These are phyloP conservation scores for Crematogaster levior DNA, from an alignment of 2,888 invertebrate species.

Conservation along the genomic window DNA sequence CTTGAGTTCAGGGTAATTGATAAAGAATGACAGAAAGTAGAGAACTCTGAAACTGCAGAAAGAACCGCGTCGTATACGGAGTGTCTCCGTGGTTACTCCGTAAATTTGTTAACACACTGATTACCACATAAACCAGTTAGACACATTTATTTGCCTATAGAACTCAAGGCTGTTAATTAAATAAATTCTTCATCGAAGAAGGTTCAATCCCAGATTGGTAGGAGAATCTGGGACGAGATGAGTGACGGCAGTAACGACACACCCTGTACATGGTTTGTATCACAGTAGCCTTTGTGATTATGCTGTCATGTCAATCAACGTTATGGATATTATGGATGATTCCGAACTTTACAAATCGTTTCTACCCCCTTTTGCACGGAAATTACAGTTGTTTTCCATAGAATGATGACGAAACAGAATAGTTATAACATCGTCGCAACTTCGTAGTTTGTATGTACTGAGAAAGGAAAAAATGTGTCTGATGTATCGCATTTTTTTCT, in stretches of 20 bases:
- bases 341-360: slow-evolving; percentile 19
- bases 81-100: not conserved
- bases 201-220: not conserved
- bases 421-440: not conserved
- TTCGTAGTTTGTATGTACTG: not conserved
- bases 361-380: not conserved
- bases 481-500: slow-evolving; percentile 27
- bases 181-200: not conserved
- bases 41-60: not conserved
- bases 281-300: slow-evolving; percentile 25
- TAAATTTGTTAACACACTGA: not conserved
- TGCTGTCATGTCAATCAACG: slow-evolving; percentile 48
- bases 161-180: not conserved
- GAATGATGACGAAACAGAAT: not conserved
- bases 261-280: slow-evolving; percentile 25
- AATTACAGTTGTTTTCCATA: not conserved
- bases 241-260: not conserved
- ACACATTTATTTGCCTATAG: too few species aligned
- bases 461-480: slow-evolving; percentile 34
- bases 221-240: not conserved
- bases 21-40: slow-evolving; percentile 10
- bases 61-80: not conserved
- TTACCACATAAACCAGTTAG: not conserved
- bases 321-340: slow-evolving; percentile 27
- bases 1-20: slow-evolving; percentile 20